Evolutionary conservation across 64 coral and sea anemone genomes (phyloP).

Genomic region (Pocillopora verrucosa): DNA sequence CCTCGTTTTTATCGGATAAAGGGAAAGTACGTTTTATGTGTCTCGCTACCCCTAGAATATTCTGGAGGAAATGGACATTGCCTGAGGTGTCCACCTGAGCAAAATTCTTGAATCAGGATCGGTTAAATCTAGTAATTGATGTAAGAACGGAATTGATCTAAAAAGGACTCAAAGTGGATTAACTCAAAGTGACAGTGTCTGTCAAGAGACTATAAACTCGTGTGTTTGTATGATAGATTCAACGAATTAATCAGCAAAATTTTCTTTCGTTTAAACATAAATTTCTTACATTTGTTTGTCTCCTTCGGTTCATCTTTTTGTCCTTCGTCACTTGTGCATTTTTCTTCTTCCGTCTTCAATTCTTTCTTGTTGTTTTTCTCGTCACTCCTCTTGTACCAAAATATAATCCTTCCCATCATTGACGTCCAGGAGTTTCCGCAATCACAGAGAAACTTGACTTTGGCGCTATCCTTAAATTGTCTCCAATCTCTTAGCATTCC

Average conservation of each 20-base stretch:
- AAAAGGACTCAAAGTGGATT: too few relatives aligned
- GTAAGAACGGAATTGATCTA: too few relatives aligned
- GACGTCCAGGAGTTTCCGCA: constrained; percentile 41
- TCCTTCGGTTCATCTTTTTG: background rate
- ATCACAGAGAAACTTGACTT: constrained; percentile 28
- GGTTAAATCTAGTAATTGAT: too few relatives aligned
- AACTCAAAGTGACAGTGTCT: too few relatives aligned
- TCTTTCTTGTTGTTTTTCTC: background rate
- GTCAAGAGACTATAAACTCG: too few relatives aligned
- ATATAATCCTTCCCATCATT: constrained; percentile 29
- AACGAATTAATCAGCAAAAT: background rate
- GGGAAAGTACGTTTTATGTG: too few relatives aligned
- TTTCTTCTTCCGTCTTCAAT: background rate
- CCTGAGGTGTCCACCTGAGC: too few relatives aligned
- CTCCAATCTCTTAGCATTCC: background rate
- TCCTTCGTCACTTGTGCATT: background rate
- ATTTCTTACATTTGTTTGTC: background rate
- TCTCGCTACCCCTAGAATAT: too few relatives aligned
- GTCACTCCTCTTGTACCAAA: constrained; percentile 34
- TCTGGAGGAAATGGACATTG: too few relatives aligned
- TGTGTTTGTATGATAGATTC: too few relatives aligned
- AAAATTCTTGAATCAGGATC: too few relatives aligned
- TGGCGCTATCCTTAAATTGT: background rate
- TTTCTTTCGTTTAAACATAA: background rate
- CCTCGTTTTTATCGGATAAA: too few relatives aligned